Evolutionary conservation across 1,140 invertebrate species (phyloP).

Genomic region (Ceratoteleas bidentatus): DNA sequence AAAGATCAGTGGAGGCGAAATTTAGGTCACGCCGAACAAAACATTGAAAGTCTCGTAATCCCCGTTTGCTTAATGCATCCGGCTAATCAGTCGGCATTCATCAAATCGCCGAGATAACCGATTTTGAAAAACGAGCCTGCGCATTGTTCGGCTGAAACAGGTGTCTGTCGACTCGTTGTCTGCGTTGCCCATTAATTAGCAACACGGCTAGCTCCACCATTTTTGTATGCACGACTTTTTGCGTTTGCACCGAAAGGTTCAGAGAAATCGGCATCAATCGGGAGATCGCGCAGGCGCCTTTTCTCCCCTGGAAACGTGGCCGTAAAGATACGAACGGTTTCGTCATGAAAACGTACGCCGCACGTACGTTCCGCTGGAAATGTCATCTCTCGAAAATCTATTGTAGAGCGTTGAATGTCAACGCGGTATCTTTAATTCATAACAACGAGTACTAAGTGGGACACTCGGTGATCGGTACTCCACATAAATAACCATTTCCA

Average conservation of each 20-base stretch:
- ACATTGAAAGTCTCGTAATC: not conserved
- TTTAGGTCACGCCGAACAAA: not conserved
- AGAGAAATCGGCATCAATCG: constrained; percentile 8
- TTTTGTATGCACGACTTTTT: not conserved
- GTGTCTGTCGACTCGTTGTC: not conserved
- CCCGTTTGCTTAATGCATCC: not conserved
- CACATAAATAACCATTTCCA: constrained; percentile 43
- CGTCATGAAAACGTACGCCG: constrained; percentile 23
- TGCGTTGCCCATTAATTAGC: not conserved
- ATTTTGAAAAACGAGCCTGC: not conserved
- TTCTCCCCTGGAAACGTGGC: not conserved
- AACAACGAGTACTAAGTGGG: constrained; percentile 31
- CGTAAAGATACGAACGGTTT: constrained; percentile 27
- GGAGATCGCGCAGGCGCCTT: not conserved
- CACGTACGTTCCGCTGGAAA: constrained; percentile 26
- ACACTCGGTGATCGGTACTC: constrained; percentile 21
- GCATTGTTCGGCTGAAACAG: not conserved
- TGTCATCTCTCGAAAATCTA: constrained; percentile 57
- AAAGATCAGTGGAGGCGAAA: not conserved
- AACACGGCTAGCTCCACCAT: not conserved
- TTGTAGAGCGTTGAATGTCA: constrained; percentile 59
- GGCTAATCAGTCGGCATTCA: not conserved
- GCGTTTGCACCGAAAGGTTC: not conserved
- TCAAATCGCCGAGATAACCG: not conserved
- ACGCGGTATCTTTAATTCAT: constrained; percentile 61